Percentiles rank a stretch among this genome's conserved stretches.
phyloP scores from a whole-genome alignment of 2,888 invertebrate genomes.

The Lepidonotus clava region DNA sequence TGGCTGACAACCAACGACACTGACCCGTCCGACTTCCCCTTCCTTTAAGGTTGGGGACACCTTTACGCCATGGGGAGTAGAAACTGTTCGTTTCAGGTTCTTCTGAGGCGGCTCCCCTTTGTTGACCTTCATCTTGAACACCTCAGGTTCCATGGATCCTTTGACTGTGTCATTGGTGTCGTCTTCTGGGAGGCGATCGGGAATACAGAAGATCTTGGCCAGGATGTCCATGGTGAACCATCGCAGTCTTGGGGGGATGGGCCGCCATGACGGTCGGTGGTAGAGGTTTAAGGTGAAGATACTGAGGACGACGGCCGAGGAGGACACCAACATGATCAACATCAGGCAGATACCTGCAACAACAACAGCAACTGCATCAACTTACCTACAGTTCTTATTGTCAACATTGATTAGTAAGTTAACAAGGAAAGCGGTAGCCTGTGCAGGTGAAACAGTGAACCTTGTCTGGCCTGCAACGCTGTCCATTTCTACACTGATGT shows the following conservation, averaged over 20 bases:
- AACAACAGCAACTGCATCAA: not conserved
- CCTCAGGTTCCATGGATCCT: not conserved
- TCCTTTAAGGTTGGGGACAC: not conserved
- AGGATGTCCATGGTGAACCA: not conserved
- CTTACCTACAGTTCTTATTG: not conserved
- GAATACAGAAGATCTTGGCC: not conserved
- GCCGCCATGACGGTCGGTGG: not conserved
- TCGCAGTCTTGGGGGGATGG: not conserved
- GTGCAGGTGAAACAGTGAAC: not conserved
- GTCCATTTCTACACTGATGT: no score
- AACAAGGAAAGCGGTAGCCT: not conserved
- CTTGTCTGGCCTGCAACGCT: no score
- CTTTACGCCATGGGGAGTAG: not conserved
- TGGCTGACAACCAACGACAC: not conserved
- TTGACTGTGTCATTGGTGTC: not conserved
- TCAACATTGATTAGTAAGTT: not conserved
- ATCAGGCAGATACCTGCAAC: slow-evolving; percentile 15
- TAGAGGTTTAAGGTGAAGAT: not conserved
- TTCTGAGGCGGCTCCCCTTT: not conserved
- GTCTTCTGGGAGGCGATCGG: not conserved
- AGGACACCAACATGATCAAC: not conserved
- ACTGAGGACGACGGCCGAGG: not conserved
- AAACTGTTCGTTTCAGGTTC: no score
- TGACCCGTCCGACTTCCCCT: not conserved
- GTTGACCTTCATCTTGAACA: not conserved